A percentile compares a stretch with the other conserved stretches of the same genome.
Evolutionary conservation across 2,888 invertebrate genomes (phyloP).

Genomic region (Unio delphinus): DNA sequence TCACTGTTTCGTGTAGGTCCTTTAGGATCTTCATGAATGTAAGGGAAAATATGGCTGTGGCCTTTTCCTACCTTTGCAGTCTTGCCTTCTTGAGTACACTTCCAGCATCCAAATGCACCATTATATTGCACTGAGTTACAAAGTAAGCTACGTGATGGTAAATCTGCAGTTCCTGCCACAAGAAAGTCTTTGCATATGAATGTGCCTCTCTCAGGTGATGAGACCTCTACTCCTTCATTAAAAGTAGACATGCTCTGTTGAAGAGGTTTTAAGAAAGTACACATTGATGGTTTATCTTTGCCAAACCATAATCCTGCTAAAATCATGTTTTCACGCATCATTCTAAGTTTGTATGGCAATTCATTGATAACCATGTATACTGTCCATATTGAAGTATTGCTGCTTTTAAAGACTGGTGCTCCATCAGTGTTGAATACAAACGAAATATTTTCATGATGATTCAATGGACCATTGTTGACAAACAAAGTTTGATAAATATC

Average conservation of each 20-base stretch:
- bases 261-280: slow-evolving; percentile 11
- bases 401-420: slow-evolving; percentile 12
- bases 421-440: slow-evolving; percentile 18
- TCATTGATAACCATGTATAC: slow-evolving; percentile 20
- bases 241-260: background rate
- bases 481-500: slow-evolving; percentile 7
- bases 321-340: slow-evolving; percentile 17
- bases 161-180: slow-evolving; percentile 10
- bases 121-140: slow-evolving; percentile 16
- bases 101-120: slow-evolving; percentile 15
- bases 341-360: slow-evolving; percentile 13
- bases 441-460: too few relatives aligned
- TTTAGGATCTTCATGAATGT: background rate
- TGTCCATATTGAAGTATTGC: slow-evolving; percentile 15
- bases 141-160: slow-evolving; percentile 12
- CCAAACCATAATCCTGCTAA: slow-evolving; percentile 13
- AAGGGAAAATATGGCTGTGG: too few relatives aligned
- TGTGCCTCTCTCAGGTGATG: slow-evolving; percentile 3
- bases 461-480: too few relatives aligned
- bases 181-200: slow-evolving; percentile 8
- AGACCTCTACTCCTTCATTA: slow-evolving; percentile 3
- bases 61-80: too few relatives aligned
- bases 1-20: slow-evolving; percentile 8
- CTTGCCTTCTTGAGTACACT: slow-evolving; percentile 13
- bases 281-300: background rate